Percentiles rank a stretch among this genome's conserved stretches.
phyloP scores from a whole-genome alignment of 2,888 invertebrate species.

The Tenthredo livida region DNA sequence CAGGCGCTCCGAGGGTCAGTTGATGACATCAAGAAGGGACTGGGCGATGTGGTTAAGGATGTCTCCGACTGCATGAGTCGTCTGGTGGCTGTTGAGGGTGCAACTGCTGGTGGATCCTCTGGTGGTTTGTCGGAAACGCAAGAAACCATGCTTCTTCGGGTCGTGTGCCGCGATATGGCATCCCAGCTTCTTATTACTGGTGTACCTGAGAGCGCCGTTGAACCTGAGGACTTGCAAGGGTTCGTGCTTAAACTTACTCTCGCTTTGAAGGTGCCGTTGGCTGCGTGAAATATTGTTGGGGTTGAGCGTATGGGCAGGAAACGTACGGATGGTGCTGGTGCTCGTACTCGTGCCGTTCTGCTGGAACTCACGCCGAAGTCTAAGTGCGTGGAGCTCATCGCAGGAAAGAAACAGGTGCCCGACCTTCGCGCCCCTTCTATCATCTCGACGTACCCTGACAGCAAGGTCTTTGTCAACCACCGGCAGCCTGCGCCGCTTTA shows the following conservation, averaged over 20 bases:
- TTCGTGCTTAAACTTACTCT: neutral
- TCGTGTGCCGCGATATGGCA: slow-evolving; percentile 1
- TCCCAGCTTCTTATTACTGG: neutral
- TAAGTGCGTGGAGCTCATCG: neutral
- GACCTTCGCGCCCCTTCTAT: neutral
- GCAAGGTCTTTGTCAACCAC: neutral
- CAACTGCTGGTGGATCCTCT: neutral
- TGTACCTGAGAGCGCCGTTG: neutral
- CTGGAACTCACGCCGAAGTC: neutral
- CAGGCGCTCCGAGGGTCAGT: too few relatives aligned
- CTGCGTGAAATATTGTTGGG: neutral
- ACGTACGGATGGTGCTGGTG: neutral
- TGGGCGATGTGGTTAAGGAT: neutral
- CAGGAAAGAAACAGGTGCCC: neutral
- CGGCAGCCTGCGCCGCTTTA: neutral
- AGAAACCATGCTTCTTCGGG: neutral
- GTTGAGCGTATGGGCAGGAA: neutral
- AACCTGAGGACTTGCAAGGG: neutral
- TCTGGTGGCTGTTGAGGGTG: neutral
- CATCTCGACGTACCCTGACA: neutral
- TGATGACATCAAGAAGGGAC: neutral
- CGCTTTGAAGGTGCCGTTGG: neutral
- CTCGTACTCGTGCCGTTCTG: neutral
- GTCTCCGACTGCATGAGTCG: neutral
- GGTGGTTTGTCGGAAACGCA: neutral